Conservation (phyloP, 2,797 vertebrate species). For the Pseudochirops corinnae region DNA sequence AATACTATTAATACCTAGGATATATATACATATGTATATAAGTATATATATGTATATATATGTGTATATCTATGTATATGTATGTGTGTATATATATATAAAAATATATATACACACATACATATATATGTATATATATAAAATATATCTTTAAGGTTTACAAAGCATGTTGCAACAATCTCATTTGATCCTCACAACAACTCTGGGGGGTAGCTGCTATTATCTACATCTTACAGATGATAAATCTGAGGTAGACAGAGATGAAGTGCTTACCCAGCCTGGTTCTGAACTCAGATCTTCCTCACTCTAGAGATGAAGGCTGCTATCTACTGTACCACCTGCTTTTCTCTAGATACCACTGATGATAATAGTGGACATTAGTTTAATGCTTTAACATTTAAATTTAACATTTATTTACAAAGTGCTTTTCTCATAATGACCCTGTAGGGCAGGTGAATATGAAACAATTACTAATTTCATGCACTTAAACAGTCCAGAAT, state of each 20-base stretch:
- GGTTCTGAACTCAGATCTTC: background rate
- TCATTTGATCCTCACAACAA: background rate
- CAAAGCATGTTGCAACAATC: background rate
- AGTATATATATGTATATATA: no score
- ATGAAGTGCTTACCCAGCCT: background rate
- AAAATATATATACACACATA: no score
- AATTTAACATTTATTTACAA: no score
- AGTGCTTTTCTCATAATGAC: no score
- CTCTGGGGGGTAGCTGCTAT: background rate
- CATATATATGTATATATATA: no score
- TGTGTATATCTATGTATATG: no score
- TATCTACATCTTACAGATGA: background rate
- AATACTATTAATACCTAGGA: background rate
- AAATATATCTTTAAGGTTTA: background rate
- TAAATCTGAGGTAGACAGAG: background rate
- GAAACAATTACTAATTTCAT: no score
- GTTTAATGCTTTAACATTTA: background rate
- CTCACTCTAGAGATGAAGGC: background rate
- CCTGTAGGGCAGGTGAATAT: no score
- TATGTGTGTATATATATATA: no score
- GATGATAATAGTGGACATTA: background rate
- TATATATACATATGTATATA: background rate
- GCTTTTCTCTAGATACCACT: background rate
- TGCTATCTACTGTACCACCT: background rate
- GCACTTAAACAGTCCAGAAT: no score